These are phyloP conservation scores for Chelmon rostratus DNA, from an alignment of 2,797 vertebrate species.

Conservation along the genomic window DNA sequence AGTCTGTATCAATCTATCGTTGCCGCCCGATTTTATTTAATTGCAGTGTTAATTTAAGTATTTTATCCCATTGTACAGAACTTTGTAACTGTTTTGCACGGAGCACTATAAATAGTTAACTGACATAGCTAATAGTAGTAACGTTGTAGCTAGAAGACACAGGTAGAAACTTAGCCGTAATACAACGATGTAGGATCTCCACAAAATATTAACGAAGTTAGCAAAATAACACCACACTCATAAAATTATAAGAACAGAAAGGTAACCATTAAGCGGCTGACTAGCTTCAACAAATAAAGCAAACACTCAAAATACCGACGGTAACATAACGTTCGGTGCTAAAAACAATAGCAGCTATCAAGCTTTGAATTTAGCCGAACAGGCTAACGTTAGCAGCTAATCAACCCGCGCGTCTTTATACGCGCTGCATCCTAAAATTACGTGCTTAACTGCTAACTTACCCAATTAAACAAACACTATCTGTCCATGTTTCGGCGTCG, in stretches of 20 bases:
- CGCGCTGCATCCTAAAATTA: not conserved
- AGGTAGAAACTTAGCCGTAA: constrained; percentile 3
- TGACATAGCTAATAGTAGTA: no score
- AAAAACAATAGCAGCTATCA: constrained; percentile 79
- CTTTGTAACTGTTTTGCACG: not conserved
- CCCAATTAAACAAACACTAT: constrained; percentile 70
- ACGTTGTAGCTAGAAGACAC: not conserved
- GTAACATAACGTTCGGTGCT: constrained; percentile 43
- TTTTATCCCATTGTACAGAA: fast-evolving
- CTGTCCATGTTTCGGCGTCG: constrained; percentile 69
- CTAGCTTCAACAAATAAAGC: not conserved
- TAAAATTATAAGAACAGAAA: not conserved
- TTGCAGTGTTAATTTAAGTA: not conserved
- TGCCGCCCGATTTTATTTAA: not conserved
- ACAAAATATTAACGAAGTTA: not conserved
- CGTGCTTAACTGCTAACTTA: constrained; percentile 35
- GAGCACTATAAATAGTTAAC: no score
- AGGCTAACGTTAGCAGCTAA: constrained; percentile 69
- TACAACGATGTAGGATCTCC: not conserved
- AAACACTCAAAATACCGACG: not conserved
- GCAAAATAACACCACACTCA: not conserved
- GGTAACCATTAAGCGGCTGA: fast-evolving
- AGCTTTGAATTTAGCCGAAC: constrained; percentile 48
- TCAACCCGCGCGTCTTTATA: not conserved
- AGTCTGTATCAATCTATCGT: not conserved